Conservation (phyloP, 2,113 vertebrate genomes). For the Scophthalmus maximus region DNA sequence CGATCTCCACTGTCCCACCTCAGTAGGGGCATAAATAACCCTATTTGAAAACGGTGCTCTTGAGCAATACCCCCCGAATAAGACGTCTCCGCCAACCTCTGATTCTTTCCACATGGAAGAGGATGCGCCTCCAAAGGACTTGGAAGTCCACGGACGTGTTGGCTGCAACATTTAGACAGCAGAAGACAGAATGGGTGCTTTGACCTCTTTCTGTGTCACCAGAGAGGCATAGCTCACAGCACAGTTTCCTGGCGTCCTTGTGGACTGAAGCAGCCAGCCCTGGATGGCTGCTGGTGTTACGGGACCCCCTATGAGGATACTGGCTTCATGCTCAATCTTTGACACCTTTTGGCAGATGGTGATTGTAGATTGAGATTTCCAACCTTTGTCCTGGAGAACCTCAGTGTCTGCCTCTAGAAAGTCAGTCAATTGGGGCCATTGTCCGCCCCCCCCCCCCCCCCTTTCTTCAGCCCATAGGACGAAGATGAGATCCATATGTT, state of each 20-base stretch:
- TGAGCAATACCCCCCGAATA: background rate
- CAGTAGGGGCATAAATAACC: background rate
- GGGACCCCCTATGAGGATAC: slow-evolving; percentile 12
- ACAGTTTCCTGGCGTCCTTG: slow-evolving; percentile 26
- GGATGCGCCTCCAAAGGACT: slow-evolving; percentile 1
- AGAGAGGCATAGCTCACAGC: slow-evolving; percentile 13
- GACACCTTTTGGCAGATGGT: slow-evolving; percentile 23
- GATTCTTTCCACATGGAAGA: background rate
- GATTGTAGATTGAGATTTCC: slow-evolving; percentile 20
- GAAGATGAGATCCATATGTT: slow-evolving; percentile 30
- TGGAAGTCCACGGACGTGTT: slow-evolving; percentile 24
- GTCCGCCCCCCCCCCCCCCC: background rate
- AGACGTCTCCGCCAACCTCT: background rate
- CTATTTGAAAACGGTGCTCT: background rate
- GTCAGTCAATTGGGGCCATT: slow-evolving; percentile 12
- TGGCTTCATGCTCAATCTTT: slow-evolving; percentile 16
- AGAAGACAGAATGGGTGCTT: slow-evolving; percentile 15
- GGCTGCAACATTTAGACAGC: background rate
- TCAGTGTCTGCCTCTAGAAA: slow-evolving; percentile 10
- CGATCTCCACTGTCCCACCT: no score
- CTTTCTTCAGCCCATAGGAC: background rate
- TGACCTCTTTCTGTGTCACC: slow-evolving; percentile 8
- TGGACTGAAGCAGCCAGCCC: slow-evolving; percentile 14
- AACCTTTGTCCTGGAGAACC: slow-evolving; percentile 8
- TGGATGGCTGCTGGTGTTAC: slow-evolving; percentile 17